A percentile compares a stretch with the other conserved stretches of the same genome.
Conservation (phyloP, 2,888 invertebrate species). For the Apocheima hispidaria region DNA sequence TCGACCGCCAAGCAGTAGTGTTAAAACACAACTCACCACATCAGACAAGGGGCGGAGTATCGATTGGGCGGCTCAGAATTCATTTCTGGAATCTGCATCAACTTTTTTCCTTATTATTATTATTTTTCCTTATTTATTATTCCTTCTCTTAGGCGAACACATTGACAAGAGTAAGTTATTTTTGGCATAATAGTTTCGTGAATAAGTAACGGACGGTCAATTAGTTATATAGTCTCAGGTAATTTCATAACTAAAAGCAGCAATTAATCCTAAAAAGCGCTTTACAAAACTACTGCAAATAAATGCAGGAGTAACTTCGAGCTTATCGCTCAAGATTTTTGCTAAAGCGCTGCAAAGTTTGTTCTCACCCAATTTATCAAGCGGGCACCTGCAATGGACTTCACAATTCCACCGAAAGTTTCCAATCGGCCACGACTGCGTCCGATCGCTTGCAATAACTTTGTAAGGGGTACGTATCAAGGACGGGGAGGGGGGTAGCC, state of each 20-base stretch:
- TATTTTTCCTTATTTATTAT: no score
- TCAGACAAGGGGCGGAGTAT: no score
- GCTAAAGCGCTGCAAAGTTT: constrained; percentile 43
- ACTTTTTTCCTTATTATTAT: no score
- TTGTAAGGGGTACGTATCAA: constrained; percentile 35
- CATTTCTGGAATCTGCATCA: no score
- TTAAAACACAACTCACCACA: no score
- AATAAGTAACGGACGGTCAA: no score
- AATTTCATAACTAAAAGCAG: not conserved
- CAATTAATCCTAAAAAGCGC: constrained; percentile 23
- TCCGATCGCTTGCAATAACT: constrained; percentile 46
- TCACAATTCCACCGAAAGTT: constrained; percentile 41
- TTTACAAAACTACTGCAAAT: constrained; percentile 38
- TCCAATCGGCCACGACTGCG: constrained; percentile 43
- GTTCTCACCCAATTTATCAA: constrained; percentile 52
- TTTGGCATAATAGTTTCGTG: no score
- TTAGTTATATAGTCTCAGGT: no score
- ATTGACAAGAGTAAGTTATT: no score
- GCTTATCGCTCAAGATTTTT: constrained; percentile 49
- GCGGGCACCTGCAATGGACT: constrained; percentile 51
- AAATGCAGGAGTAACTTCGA: constrained; percentile 41
- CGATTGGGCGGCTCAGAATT: no score
- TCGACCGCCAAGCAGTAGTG: no score
- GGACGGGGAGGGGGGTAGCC: not conserved
- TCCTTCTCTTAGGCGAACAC: no score